These are phyloP conservation scores for Erebia palarica DNA, from an alignment of 2,888 invertebrate genomes.

Conservation along the genomic window DNA sequence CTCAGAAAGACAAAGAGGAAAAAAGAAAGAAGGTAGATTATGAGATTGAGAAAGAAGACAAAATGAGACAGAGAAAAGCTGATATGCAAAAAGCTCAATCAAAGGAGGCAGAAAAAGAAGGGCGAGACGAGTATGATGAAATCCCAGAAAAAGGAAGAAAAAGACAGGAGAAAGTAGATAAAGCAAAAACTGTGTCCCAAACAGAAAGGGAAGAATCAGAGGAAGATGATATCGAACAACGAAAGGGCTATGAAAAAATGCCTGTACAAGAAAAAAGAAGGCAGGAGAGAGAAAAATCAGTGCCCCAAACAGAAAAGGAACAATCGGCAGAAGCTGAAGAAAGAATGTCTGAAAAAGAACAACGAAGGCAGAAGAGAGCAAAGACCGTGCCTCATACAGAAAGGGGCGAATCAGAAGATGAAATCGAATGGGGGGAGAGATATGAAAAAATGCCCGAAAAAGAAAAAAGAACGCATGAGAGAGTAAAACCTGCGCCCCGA, in stretches of 20 bases:
- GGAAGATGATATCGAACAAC: not conserved
- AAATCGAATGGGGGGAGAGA: not conserved
- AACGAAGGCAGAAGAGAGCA: not conserved
- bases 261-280: too few species aligned
- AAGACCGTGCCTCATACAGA: not conserved
- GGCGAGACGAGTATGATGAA: conserved; percentile 21
- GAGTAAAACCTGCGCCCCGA: not conserved
- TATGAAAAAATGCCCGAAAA: not conserved
- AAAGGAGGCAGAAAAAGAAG: not conserved
- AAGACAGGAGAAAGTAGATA: not conserved
- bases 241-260: not conserved
- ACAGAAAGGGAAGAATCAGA: not conserved
- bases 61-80: not conserved
- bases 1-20: not conserved
- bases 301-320: not conserved
- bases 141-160: conserved; percentile 25
- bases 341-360: conserved; percentile 27
- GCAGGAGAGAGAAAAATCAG: not conserved
- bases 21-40: too few species aligned
- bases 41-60: too few species aligned
- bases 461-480: not conserved
- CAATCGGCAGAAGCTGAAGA: conserved; percentile 17
- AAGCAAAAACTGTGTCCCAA: not conserved
- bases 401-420: too few species aligned
- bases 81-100: not conserved